Percentiles rank a stretch among this genome's conserved stretches.
phyloP scores from a whole-genome alignment of 2,888 invertebrate genomes.

The Sesamia inferens region DNA sequence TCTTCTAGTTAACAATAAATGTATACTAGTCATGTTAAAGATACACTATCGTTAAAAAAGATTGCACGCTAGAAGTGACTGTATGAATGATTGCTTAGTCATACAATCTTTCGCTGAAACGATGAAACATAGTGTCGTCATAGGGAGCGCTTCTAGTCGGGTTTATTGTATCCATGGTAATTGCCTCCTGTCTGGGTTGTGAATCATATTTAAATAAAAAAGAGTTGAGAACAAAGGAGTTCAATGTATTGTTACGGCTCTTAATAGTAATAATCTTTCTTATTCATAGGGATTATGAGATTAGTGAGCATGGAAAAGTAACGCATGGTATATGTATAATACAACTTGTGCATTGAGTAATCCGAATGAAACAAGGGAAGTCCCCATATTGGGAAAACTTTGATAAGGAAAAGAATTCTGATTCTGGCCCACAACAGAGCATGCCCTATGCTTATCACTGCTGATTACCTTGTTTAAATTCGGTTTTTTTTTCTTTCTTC shows the following conservation, averaged over 20 bases:
- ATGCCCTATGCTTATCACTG: too few species aligned
- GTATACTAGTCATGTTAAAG: conserved; percentile 22
- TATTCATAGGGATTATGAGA: conserved; percentile 27
- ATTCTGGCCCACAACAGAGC: not conserved
- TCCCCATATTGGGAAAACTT: too few species aligned
- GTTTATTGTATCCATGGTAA: conserved; percentile 65
- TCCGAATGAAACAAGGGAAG: too few species aligned
- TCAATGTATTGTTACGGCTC: conserved; percentile 39
- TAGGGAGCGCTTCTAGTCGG: conserved; percentile 64
- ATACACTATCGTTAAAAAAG: conserved; percentile 53
- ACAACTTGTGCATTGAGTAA: not conserved
- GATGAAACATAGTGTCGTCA: conserved; percentile 78
- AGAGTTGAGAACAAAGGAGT: conserved; percentile 55
- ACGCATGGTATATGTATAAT: not conserved
- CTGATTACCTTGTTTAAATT: too few species aligned
- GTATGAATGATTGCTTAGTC: conserved; percentile 78
- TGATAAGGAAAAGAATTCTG: not conserved
- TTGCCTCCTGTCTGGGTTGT: conserved; percentile 55
- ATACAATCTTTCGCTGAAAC: conserved; percentile 80
- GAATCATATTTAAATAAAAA: conserved; percentile 57
- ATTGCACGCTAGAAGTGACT: conserved; percentile 70
- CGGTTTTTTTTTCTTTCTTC: too few species aligned
- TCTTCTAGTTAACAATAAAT: conserved; percentile 29
- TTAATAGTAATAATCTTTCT: conserved; percentile 39
- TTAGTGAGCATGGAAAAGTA: conserved; percentile 8